phyloP scores from a whole-genome alignment of 2,113 vertebrate species.

The Lophura nycthemera region DNA sequence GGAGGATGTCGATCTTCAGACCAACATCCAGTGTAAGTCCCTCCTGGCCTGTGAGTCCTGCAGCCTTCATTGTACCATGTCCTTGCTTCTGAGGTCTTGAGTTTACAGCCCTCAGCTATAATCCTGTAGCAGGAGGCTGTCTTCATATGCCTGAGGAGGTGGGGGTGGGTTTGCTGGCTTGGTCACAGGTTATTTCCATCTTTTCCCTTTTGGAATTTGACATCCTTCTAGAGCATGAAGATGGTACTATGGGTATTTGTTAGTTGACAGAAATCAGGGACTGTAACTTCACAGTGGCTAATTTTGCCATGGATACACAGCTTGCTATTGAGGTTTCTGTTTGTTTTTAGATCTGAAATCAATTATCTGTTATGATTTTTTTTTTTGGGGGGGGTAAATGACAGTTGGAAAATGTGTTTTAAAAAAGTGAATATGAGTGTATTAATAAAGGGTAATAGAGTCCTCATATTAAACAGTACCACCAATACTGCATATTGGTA shows the following conservation, averaged over 20 bases:
- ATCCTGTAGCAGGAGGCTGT: neutral
- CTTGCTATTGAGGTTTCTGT: slow-evolving; percentile 1
- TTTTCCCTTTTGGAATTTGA: neutral
- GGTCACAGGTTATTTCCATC: neutral
- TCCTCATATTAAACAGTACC: neutral
- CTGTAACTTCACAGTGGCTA: neutral
- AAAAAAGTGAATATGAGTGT: neutral
- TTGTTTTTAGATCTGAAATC: slow-evolving; percentile 29
- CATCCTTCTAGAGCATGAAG: neutral
- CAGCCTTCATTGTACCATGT: accelerated
- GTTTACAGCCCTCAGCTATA: neutral
- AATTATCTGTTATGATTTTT: slow-evolving; percentile 16
- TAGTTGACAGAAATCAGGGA: neutral
- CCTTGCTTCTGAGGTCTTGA: neutral
- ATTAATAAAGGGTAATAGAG: neutral
- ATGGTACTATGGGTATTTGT: neutral
- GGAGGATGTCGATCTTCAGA: neutral
- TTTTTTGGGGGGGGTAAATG: neutral
- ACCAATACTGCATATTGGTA: neutral
- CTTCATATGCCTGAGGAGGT: neutral
- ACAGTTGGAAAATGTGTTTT: slow-evolving; percentile 11
- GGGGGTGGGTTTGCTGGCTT: neutral
- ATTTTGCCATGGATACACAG: neutral
- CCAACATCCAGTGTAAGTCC: neutral
- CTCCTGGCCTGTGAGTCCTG: neutral